A percentile compares a stretch with the other conserved stretches of the same genome.
phyloP scores from a whole-genome alignment of 2,797 vertebrate species.

The Rhabdomys pumilio region DNA sequence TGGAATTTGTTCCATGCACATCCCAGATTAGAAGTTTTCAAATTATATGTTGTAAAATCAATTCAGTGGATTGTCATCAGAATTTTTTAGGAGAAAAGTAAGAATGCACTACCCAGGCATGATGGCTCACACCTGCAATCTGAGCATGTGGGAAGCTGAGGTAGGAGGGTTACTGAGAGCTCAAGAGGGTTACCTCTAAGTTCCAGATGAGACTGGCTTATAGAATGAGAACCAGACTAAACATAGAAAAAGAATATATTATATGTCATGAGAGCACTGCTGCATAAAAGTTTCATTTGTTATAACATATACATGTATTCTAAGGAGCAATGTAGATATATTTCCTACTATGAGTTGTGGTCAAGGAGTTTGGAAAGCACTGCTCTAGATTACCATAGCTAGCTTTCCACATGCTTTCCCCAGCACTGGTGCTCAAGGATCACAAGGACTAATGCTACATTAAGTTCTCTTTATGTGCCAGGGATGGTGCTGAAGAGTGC shows the following conservation, averaged over 20 bases:
- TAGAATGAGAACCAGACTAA: background rate
- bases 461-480: background rate
- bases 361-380: slow-evolving; percentile 52
- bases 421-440: slow-evolving; percentile 60
- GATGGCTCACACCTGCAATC: background rate
- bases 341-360: slow-evolving; percentile 36
- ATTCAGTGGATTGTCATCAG: slow-evolving; percentile 22
- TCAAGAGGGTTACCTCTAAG: background rate
- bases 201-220: background rate
- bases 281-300: background rate
- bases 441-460: background rate
- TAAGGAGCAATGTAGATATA: slow-evolving; percentile 51
- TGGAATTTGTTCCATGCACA: slow-evolving; percentile 1
- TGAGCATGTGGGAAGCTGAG: background rate
- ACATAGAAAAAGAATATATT: background rate
- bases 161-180: background rate
- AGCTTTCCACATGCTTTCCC: slow-evolving; percentile 35
- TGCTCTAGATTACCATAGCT: background rate
- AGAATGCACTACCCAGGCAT: background rate
- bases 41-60: slow-evolving; percentile 41
- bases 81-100: slow-evolving; percentile 57
- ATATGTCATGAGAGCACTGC: background rate
- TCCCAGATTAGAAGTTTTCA: slow-evolving; percentile 60
- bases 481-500: background rate
- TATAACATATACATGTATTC: background rate